Evolutionary conservation across 1,140 invertebrate species (phyloP), one percentile per base, ranked within the genome.

Genomic region (Vanessa atalanta): DNA sequence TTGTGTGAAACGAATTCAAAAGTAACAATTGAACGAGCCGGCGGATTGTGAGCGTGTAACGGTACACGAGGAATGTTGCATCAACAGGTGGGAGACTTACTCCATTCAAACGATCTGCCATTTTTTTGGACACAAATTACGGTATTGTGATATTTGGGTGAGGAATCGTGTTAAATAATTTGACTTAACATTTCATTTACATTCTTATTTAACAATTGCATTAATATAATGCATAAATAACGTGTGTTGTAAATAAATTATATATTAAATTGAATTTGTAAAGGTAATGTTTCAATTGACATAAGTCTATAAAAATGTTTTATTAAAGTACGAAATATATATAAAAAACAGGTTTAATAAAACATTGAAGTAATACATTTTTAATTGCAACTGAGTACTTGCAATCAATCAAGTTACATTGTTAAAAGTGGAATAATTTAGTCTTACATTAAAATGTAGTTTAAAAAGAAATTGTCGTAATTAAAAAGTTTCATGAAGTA

Each of bases 61-160:
- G 72, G 72, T 73, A 66, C 65, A 48, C 51, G 47, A 53, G 72
- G 72, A 73, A 73, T 73, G 72, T 50, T 43, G 70, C 63, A 55
- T 20, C 65, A 68, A 73, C 72, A 73, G 72, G 72, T 73, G 65
- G 50, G 48, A 8, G 15, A 43, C 0, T n/a, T 43, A 63, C 50
- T 50, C 51, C 70, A 72, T 72, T 72, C 63, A 72, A 23, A 51
- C 26, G 23, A n/a, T 57, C 16, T 23, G 53, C 53, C 16, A 23
- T 57, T 57, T 23, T 57, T 57, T 61, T n/a, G 8, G 26, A 4
- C 14, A 61, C 23, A 12, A 16, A 15, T 61, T 61, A 61, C 57
- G 57, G 57, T 61, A 61, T 61, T 61, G 8, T 61, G 31, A 57
- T 53, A 53, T n/a, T n/a, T 8, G 20, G 53, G 3, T 23, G 26